Conservation (phyloP, 2,888 invertebrate species). For the Salpingus planirostris region DNA sequence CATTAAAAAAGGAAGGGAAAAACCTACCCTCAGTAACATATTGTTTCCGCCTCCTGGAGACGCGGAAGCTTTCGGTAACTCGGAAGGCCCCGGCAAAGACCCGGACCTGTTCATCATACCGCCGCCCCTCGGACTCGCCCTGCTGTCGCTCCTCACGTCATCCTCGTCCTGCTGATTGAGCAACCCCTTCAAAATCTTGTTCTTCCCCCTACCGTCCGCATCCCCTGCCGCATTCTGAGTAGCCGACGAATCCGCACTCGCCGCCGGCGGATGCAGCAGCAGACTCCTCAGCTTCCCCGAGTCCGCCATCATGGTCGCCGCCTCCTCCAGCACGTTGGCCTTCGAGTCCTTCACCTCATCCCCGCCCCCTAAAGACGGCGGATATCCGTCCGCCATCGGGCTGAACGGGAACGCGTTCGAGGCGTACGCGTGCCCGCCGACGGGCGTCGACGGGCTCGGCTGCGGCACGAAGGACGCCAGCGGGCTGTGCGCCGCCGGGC, state of each 20-base stretch:
- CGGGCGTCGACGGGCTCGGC: conserved; percentile 42
- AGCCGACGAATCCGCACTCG: conserved; percentile 29
- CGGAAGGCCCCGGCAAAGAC: conserved; percentile 43
- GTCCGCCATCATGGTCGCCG: conserved; percentile 41
- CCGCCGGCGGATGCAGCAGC: conserved; percentile 45
- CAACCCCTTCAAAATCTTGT: conserved; percentile 51
- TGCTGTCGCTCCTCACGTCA: conserved; percentile 42
- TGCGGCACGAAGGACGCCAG: conserved; percentile 44
- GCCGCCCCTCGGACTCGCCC: conserved; percentile 40
- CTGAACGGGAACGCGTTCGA: conserved; percentile 51
- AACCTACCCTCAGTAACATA: conserved; percentile 57
- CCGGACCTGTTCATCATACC: too few species aligned
- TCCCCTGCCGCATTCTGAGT: conserved; percentile 17
- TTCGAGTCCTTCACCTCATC: conserved; percentile 45
- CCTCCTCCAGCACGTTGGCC: conserved; percentile 42
- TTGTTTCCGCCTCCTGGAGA: conserved; percentile 42
- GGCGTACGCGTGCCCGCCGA: conserved; percentile 26
- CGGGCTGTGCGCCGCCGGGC: conserved; percentile 39
- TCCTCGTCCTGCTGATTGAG: conserved; percentile 60
- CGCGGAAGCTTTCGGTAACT: conserved; percentile 22
- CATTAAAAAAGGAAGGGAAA: too few species aligned
- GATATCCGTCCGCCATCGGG: conserved; percentile 50
- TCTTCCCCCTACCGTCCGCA: conserved; percentile 41
- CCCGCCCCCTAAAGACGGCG: conserved; percentile 26
- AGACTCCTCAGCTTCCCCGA: conserved; percentile 52